These are phyloP conservation scores for Stegastes partitus DNA, from an alignment of 2,113 vertebrate species.

Conservation along the genomic window DNA sequence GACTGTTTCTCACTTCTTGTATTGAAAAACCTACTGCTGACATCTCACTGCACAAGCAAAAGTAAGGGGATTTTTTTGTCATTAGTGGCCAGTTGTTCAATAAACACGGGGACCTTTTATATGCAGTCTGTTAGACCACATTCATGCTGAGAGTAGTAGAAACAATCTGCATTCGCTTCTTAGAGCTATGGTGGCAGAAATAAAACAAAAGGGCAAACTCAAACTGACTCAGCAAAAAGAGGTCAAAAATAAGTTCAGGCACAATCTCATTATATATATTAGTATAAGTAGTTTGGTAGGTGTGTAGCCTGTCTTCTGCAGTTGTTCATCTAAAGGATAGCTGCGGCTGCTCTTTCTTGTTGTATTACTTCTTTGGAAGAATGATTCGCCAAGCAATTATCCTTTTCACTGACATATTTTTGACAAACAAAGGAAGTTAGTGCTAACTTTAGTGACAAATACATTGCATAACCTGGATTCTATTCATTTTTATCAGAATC, in stretches of 20 bases:
- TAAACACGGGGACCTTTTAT: background rate
- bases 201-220: background rate
- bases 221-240: background rate
- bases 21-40: slow-evolving; percentile 25
- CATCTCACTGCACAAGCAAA: background rate
- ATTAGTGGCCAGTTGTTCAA: background rate
- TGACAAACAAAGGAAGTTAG: too few relatives aligned
- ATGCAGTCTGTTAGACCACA: background rate
- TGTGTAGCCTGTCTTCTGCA: background rate
- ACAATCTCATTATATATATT: too few relatives aligned
- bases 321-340: background rate
- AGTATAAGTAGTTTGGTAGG: too few relatives aligned
- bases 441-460: too few relatives aligned
- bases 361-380: background rate
- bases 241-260: too few relatives aligned
- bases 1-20: slow-evolving; percentile 41
- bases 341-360: background rate
- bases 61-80: background rate
- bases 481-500: too few relatives aligned
- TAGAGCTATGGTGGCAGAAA: background rate
- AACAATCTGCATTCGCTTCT: too few relatives aligned
- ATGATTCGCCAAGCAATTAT: too few relatives aligned
- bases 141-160: background rate
- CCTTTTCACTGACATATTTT: too few relatives aligned
- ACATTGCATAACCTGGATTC: too few relatives aligned